Evolutionary conservation across 2,888 invertebrate species (phyloP), one percentile per base, ranked within the genome.

Genomic region (Ceramica pisi): DNA sequence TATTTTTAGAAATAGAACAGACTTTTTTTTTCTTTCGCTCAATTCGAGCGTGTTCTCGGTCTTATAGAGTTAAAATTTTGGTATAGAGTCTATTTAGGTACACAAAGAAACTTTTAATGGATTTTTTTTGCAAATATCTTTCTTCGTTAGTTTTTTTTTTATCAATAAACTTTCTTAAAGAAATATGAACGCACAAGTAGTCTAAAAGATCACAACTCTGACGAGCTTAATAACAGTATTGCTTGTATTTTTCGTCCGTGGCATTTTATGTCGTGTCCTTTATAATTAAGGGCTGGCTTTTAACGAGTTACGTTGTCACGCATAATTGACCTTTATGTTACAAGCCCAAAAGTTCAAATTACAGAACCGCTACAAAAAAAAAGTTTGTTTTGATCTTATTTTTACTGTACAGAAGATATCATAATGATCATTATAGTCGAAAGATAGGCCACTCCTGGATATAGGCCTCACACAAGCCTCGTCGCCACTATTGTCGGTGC

Each of bases 251-350:
- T 19, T 16, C 21, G 64, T 57, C 53, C 81, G 9, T 81, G 77
- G 51, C 60, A 71, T 71, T 74, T 71, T 38, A 60, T 65, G 23
- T 48, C 60, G 41, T 81, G 51, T 61, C 46, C 63, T 75, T 56
- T 56, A 46, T 51, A 48, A 67, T 67, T 81, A 56, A 76, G 56
- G 60, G 31, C 69, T 64, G 6, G 10, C 48, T 50, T 55, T 53
- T 51, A 21, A 76, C 64, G 81, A 76, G 16, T 59, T 48, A 21
- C 31, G n/a, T 14, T 21, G 31, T 73, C 38, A 48, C 46, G 55
- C n/a, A 56, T 35, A 48, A 21, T 44, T 51, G 16, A 63, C 41
- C 41, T 80, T 63, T 67, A 60, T 67, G n/a, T 63, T 60, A 50
- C 16, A 21, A 10, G 10, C 12, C 2, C 0, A 48, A 50, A 66